A percentile compares a stretch with the other conserved stretches of the same genome.
Evolutionary conservation across 2,113 vertebrate genomes (phyloP).

Genomic region (Ovibos moschatus): DNA sequence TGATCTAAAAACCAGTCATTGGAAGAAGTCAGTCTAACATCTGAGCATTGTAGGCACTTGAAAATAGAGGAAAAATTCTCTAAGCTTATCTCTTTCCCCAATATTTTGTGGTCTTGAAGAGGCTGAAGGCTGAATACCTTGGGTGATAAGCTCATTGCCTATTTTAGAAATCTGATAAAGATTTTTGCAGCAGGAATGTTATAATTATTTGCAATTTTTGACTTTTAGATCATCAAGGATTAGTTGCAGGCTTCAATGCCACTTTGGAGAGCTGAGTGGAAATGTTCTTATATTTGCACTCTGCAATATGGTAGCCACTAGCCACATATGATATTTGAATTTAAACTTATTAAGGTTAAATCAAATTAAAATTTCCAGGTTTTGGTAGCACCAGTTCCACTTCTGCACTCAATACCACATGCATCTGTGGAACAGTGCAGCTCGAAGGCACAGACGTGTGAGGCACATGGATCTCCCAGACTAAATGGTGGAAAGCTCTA

Average conservation of each 20-base stretch:
- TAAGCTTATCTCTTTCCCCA: background rate
- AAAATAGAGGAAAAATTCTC: slow-evolving; percentile 21
- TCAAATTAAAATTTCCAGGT: background rate
- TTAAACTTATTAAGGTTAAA: background rate
- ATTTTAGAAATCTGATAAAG: background rate
- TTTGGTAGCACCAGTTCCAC: background rate
- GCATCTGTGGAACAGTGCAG: background rate
- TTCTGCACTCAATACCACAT: background rate
- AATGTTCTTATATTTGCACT: background rate
- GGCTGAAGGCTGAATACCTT: background rate
- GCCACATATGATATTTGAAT: background rate
- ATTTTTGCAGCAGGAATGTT: background rate
- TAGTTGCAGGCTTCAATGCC: background rate
- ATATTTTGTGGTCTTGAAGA: background rate
- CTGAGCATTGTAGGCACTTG: background rate
- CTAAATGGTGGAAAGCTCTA: background rate
- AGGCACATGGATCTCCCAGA: background rate
- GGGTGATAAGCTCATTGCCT: background rate
- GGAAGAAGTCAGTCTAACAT: background rate
- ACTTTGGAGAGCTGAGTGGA: background rate
- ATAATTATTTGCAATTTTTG: background rate
- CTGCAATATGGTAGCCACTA: background rate
- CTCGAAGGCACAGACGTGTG: background rate
- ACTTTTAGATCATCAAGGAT: background rate
- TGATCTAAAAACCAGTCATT: background rate